Percentiles rank a stretch among this genome's conserved stretches.
phyloP scores from a whole-genome alignment of 2,113 vertebrate species.

The Taurulus bubalis region DNA sequence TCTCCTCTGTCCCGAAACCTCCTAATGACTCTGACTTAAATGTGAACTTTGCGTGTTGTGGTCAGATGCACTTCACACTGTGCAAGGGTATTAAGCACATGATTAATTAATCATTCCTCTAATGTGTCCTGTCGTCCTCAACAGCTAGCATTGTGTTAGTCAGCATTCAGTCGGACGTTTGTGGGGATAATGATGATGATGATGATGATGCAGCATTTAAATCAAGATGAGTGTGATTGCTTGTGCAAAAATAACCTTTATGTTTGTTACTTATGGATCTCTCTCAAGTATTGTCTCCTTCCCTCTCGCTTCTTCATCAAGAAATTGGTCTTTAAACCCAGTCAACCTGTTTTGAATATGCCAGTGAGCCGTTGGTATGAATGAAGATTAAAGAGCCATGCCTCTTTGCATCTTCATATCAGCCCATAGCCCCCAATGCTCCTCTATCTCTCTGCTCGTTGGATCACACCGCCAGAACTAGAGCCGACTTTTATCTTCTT shows the following conservation, averaged over 20 bases:
- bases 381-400: conserved; percentile 53
- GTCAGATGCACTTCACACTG: conserved; percentile 48
- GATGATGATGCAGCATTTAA: conserved; percentile 6
- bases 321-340: conserved; percentile 50
- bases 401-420: conserved; percentile 36
- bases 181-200: conserved; percentile 7
- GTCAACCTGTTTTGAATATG: conserved; percentile 50
- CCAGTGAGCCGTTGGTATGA: conserved; percentile 33
- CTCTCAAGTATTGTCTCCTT: conserved; percentile 20
- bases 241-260: conserved; percentile 18
- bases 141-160: conserved; percentile 26
- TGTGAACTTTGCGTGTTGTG: conserved; percentile 37
- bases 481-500: conserved; percentile 53
- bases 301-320: conserved; percentile 40
- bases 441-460: conserved; percentile 10
- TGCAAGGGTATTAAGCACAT: conserved; percentile 38
- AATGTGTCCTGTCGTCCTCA: conserved; percentile 32
- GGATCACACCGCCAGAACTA: conserved; percentile 35
- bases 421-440: conserved; percentile 5
- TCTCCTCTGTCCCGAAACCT: conserved; percentile 27
- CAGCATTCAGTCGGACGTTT: background rate
- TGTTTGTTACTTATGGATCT: conserved; percentile 30
- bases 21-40: conserved; percentile 45
- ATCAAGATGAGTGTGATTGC: conserved; percentile 45
- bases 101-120: conserved; percentile 68